Evolutionary conservation across 1,140 invertebrate species (phyloP).

Genomic region (Zaprionus africanus): DNA sequence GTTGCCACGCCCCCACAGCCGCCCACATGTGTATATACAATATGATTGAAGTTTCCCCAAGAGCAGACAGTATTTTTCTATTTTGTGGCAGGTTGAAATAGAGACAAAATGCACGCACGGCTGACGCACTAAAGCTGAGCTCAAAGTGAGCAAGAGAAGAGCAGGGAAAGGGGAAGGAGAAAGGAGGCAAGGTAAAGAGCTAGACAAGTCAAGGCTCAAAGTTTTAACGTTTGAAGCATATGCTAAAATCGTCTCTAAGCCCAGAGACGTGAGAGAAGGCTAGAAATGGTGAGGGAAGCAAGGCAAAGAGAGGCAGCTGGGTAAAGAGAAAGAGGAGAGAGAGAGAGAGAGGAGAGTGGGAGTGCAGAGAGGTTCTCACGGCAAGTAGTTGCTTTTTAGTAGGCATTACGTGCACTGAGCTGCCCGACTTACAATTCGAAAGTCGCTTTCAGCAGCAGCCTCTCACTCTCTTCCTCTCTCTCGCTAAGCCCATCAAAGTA

Average conservation of each 20-base stretch:
- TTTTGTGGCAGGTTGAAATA: constrained; percentile 18
- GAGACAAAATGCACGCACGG: constrained; percentile 33
- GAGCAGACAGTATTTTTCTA: constrained; percentile 7
- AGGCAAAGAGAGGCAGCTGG: background rate
- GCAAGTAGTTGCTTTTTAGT: constrained; percentile 14
- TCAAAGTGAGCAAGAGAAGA: background rate
- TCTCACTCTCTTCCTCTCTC: background rate
- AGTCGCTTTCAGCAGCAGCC: background rate
- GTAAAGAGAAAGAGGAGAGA: background rate
- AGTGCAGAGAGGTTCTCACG: background rate
- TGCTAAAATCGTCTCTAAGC: constrained; percentile 14
- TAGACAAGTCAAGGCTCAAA: constrained; percentile 26
- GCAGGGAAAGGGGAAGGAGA: background rate
- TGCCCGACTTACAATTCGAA: background rate
- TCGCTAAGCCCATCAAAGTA: background rate
- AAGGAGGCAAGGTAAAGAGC: background rate
- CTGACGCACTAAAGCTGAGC: background rate
- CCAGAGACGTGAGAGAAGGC: background rate
- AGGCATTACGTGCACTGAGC: background rate
- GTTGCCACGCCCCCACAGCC: background rate
- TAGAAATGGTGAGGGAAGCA: background rate
- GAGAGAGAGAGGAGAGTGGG: background rate
- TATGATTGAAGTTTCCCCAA: constrained; percentile 10
- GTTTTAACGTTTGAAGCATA: constrained; percentile 9
- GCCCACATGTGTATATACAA: background rate